Percentiles rank a stretch among this genome's conserved stretches.
These are phyloP conservation scores for Columba janthina DNA, from an alignment of 2,113 vertebrate genomes.

Conservation along the genomic window DNA sequence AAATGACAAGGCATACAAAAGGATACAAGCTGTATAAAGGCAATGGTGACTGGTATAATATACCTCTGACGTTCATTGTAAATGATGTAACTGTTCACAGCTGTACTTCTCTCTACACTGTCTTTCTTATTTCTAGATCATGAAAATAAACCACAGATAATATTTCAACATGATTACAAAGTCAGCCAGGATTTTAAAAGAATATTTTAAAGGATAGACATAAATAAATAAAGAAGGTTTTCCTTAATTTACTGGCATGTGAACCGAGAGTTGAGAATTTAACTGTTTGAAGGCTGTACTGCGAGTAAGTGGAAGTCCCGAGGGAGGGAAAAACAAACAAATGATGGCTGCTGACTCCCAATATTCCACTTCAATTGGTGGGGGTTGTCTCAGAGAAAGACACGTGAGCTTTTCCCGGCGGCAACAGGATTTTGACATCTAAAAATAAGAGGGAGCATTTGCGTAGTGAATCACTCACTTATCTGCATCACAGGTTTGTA, in stretches of 20 bases:
- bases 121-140: not conserved
- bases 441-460: not conserved
- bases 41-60: not conserved
- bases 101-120: not conserved
- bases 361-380: not conserved
- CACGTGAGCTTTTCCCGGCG: not conserved
- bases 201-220: not conserved
- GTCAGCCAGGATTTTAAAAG: not conserved
- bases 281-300: not conserved
- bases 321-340: not conserved
- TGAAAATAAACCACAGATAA: not conserved
- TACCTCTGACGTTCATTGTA: not conserved
- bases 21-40: not conserved
- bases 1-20: not conserved
- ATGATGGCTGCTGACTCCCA: not conserved
- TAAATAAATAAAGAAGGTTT: not conserved
- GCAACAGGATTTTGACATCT: fast-evolving
- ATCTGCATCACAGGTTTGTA: fast-evolving
- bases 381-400: not conserved
- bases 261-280: not conserved
- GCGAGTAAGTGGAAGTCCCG: not conserved
- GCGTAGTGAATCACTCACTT: fast-evolving
- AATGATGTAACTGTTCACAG: not conserved
- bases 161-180: not conserved
- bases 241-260: not conserved